Evolutionary conservation across 2,797 vertebrate species (phyloP), one percentile per base, ranked within the genome.

Genomic region (Melanotaenia trifasciata): DNA sequence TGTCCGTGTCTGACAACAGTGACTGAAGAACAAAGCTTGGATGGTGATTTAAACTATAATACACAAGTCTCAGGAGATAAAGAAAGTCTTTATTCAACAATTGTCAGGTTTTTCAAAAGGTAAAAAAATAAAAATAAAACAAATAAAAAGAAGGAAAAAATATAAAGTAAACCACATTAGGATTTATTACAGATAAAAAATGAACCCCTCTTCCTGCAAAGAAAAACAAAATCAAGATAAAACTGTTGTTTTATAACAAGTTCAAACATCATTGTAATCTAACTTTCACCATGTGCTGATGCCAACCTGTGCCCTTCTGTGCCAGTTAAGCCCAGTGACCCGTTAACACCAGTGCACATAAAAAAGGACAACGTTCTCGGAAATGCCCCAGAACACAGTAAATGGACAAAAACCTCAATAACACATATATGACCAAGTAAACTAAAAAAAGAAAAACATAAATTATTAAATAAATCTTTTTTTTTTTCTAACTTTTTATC

Each of bases 151-250:
- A 26, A 16, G 40, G 16, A 71, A 33, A 33, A 54, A 56, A 8
- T 32, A 26, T 58, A 74, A 73, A 71, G 45, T 26, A 16, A 47
- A 16, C 70, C 28, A 33, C 58, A 26, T 93, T 81, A 93, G 47
- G 68, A 87, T 89, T 86, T 90, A 66, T 78, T 86, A 88, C 95
- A 95, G 70, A 94, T 94, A 91, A 95, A 95, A 92, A 94, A 94
- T 20, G 87, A 86, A 58, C 81, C 81, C 85, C 59, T 92, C 92
- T 85, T 93, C 94, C 95, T 95, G 94, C 67, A 91, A 93, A 80
- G 78, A 87, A 89, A 80, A 89, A 87, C 65, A 74, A 83, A 87
- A 89, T 58, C 4, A 69, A 54, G 16, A 18, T 0, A 28, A 91
- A 82, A 90, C 58, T 64, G 35, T 78, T 13, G 30, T 51, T 79